Evolutionary conservation across 2,888 invertebrate species (phyloP).

Genomic region (Miltochrista miniata): DNA sequence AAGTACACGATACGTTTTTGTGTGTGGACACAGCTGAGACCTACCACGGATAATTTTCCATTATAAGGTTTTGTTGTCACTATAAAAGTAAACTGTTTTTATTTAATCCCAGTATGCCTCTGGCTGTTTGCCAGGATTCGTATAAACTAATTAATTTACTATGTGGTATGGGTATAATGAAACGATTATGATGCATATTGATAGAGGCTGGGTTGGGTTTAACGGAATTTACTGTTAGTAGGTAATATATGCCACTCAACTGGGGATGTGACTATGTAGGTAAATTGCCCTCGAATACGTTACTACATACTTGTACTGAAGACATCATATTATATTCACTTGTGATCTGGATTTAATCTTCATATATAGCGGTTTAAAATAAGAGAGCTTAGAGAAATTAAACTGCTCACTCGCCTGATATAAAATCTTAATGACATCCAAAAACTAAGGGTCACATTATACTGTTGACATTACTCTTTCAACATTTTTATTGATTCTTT

Average conservation of each 20-base stretch:
- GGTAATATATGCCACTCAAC: background rate
- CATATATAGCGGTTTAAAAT: no score
- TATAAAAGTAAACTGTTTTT: constrained; percentile 17
- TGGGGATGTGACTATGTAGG: no score
- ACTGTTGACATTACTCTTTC: no score
- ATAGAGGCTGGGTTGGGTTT: background rate
- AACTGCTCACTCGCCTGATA: no score
- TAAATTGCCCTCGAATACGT: no score
- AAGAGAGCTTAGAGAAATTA: no score
- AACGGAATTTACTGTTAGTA: background rate
- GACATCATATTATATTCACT: no score
- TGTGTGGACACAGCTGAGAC: constrained; percentile 20
- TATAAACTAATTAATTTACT: constrained; percentile 27
- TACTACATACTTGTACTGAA: no score
- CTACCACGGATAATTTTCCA: constrained; percentile 7
- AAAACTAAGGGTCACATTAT: no score
- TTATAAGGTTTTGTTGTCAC: constrained; percentile 9
- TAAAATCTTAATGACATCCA: no score
- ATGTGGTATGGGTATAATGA: constrained; percentile 10
- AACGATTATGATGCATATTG: constrained; percentile 9
- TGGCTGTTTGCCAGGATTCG: constrained; percentile 22
- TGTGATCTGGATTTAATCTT: no score
- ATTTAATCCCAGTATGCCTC: constrained; percentile 19
- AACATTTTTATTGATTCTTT: no score
- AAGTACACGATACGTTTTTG: constrained; percentile 2